These are phyloP conservation scores for Amblyopsis hoosieri DNA, from an alignment of 2,797 vertebrate genomes.

Conservation along the genomic window DNA sequence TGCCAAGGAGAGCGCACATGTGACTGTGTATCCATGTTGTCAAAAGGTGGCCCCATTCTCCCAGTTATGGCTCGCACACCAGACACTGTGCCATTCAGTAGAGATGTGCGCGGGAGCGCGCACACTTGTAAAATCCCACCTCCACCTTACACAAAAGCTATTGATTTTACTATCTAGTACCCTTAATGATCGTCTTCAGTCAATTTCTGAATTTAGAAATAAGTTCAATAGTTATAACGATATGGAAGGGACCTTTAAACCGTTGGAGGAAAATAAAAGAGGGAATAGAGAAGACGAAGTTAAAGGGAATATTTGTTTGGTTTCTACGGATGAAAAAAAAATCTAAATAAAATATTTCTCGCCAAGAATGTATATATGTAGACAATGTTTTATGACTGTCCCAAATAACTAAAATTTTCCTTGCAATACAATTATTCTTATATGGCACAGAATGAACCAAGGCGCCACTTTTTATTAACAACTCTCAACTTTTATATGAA, in stretches of 20 bases:
- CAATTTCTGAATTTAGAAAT: conserved; percentile 81
- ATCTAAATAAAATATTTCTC: conserved; percentile 59
- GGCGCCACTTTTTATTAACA: conserved; percentile 50
- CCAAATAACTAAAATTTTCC: conserved; percentile 57
- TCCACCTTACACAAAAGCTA: conserved; percentile 87
- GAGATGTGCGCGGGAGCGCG: conserved; percentile 24
- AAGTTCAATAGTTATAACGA: conserved; percentile 82
- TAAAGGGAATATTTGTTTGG: conserved; percentile 64
- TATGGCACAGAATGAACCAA: conserved; percentile 48
- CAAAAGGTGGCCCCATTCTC: conserved; percentile 98
- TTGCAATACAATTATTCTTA: conserved; percentile 62
- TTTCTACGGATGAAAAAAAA: conserved; percentile 62
- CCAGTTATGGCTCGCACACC: conserved; percentile 86
- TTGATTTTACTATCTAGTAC: conserved; percentile 83
- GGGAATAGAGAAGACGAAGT: conserved; percentile 30
- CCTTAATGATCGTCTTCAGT: conserved; percentile 81
- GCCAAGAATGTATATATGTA: conserved; percentile 59
- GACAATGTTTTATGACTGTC: conserved; percentile 48
- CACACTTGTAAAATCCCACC: conserved; percentile 26
- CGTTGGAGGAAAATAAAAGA: conserved; percentile 44
- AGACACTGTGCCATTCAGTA: conserved; percentile 52
- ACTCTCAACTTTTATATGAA: conserved; percentile 64
- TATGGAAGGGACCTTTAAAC: conserved; percentile 75
- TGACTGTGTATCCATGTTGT: conserved; percentile 82
- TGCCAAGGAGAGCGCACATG: conserved; percentile 24